Percentiles rank a stretch among this genome's conserved stretches.
These are phyloP conservation scores for Triplophysa yarkandensis DNA, from an alignment of 2,797 vertebrate species.

Conservation along the genomic window DNA sequence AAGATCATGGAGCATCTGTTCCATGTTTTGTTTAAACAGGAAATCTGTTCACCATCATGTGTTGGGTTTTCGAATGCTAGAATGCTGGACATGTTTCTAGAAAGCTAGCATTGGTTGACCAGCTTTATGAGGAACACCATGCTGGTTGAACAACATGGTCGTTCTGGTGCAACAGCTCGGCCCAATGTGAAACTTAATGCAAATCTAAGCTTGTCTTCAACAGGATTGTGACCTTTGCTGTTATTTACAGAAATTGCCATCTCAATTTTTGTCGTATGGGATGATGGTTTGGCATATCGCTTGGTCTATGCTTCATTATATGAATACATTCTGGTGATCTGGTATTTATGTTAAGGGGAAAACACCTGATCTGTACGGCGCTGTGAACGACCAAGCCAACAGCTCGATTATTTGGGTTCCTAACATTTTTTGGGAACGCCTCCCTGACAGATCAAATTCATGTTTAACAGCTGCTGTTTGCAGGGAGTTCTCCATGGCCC, in stretches of 20 bases:
- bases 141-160: not conserved
- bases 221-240: not conserved
- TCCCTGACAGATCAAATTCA: constrained; percentile 33
- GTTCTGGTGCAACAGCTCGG: not conserved
- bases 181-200: not conserved
- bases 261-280: not conserved
- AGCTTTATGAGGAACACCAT: not conserved
- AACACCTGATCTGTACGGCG: constrained; percentile 31
- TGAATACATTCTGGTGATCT: not conserved
- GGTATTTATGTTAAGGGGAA: constrained; percentile 1
- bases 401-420: constrained; percentile 54
- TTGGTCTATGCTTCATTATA: not conserved
- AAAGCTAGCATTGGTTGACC: not conserved
- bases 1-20: too few species aligned
- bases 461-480: constrained; percentile 21
- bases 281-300: not conserved
- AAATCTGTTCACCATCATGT: too few species aligned
- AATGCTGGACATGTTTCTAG: not conserved
- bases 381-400: constrained; percentile 5
- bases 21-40: too few species aligned
- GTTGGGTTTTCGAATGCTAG: too few species aligned
- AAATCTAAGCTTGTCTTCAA: not conserved
- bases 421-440: constrained; percentile 34
- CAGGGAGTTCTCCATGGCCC: not conserved
- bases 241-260: not conserved